These are phyloP conservation scores for Astropecten irregularis DNA, from an alignment of 53 echinoderm and acorn worm species.

Conservation along the genomic window DNA sequence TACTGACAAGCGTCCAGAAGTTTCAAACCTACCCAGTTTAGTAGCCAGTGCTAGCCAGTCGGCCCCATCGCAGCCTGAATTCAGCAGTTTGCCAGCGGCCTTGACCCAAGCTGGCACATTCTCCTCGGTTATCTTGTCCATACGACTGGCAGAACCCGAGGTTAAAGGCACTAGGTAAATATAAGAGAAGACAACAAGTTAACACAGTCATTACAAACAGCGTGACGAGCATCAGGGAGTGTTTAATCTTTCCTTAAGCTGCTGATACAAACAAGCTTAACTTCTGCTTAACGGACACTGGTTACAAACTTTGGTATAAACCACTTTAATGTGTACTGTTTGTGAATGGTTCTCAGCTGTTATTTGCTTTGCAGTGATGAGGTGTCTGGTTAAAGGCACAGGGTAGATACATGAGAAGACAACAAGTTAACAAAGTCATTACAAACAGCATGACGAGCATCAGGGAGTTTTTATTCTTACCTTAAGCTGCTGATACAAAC, in stretches of 20 bases:
- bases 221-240: no score
- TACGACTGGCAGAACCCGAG: constrained; percentile 31
- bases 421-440: background rate
- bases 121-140: constrained; percentile 69
- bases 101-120: constrained; percentile 80
- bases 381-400: constrained; percentile 82
- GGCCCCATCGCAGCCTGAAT: constrained; percentile 73
- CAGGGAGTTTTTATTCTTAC: no score
- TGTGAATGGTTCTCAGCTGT: no score
- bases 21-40: constrained; percentile 78
- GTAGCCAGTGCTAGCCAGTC: constrained; percentile 82
- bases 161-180: constrained; percentile 66
- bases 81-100: constrained; percentile 78
- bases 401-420: background rate
- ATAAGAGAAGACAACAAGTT: background rate
- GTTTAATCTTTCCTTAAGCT: no score
- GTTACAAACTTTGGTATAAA: no score
- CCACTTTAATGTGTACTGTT: no score
- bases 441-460: no score
- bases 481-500: no score
- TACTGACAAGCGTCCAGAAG: no score
- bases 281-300: no score
- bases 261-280: no score
- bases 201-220: background rate
- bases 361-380: no score